Conservation (phyloP, 1,140 invertebrate species). For the Cherax quadricarinatus region DNA sequence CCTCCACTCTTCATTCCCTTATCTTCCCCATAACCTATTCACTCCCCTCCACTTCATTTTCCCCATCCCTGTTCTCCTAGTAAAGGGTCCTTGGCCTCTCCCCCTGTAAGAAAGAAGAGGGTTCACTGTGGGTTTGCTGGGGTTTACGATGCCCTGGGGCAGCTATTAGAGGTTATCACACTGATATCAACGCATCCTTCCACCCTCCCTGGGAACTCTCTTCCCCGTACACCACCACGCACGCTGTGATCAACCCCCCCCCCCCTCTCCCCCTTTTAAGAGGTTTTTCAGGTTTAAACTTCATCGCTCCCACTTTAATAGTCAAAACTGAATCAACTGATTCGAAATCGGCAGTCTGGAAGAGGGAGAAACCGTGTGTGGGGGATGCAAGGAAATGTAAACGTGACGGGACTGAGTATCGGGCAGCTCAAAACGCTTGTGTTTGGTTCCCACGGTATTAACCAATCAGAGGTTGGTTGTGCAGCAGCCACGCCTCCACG, state of each 20-base stretch:
- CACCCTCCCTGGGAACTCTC: no score
- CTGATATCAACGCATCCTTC: constrained; percentile 1
- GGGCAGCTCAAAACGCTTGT: neutral
- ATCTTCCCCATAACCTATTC: neutral
- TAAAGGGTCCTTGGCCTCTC: neutral
- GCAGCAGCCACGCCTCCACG: constrained; percentile 11
- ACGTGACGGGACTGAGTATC: neutral
- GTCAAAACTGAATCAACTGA: no score
- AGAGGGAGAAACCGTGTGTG: neutral
- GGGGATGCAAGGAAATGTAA: neutral
- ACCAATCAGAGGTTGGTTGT: constrained; percentile 46
- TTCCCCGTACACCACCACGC: no score
- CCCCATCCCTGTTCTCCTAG: neutral
- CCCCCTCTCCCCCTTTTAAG: no score
- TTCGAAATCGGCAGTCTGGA: neutral
- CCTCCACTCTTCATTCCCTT: neutral
- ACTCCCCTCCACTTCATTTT: neutral
- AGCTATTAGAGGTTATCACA: constrained; percentile 9
- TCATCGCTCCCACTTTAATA: no score
- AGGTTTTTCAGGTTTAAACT: no score
- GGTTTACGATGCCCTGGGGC: constrained; percentile 10
- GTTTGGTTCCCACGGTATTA: constrained; percentile 49
- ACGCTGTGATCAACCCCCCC: no score
- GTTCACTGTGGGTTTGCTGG: constrained; percentile 27
- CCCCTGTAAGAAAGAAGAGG: neutral